Evolutionary conservation across 2,113 vertebrate species (phyloP), one percentile per base, ranked within the genome.

Genomic region (Saguinus midas): DNA sequence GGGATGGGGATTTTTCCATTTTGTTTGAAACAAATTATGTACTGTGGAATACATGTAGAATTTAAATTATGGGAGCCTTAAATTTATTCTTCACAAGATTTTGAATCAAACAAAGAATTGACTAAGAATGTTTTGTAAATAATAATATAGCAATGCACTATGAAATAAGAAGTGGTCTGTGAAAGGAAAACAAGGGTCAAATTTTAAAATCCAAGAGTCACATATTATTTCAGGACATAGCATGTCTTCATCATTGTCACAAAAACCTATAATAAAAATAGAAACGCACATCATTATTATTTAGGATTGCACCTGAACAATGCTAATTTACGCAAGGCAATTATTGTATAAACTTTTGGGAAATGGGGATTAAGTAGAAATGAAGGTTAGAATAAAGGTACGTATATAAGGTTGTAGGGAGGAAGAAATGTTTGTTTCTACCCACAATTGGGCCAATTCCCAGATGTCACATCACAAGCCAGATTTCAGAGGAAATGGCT

Each of bases 401-500:
- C 43, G 45, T 78, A 4, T n/a, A 3, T 66, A 78, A 68, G 13
- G 6, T 37, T 10, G 7, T 20, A 37, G 73, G 16, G n/a, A 84
- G 79, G 48, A 84, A 52, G 23, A 61, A 64, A 75, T 58, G n/a
- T 37, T 85, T 90, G 27, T 80, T 88, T 83, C 61, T 84, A 18
- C 58, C 45, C 20, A 78, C 52, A 87, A 58, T 18, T 70, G 89
- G 94, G 29, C 29, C 72, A 76, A 4, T 91, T 80, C n/a, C 55
- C 32, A 78, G 75, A 92, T 14, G 23, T 50, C 84, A 78, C 29
- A 64, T 73, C 66, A 35, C 32, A 72, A 64, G 79, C 87, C 79
- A 96, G 76, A 52, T 91, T 85, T 35, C 66, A 57, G 64, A 85
- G 82, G 94, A 95, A 97, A 68, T 3, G 10, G 52, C 80, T 80